phyloP scores from a whole-genome alignment of 2,113 vertebrate genomes.

The Pluvianellus socialis region DNA sequence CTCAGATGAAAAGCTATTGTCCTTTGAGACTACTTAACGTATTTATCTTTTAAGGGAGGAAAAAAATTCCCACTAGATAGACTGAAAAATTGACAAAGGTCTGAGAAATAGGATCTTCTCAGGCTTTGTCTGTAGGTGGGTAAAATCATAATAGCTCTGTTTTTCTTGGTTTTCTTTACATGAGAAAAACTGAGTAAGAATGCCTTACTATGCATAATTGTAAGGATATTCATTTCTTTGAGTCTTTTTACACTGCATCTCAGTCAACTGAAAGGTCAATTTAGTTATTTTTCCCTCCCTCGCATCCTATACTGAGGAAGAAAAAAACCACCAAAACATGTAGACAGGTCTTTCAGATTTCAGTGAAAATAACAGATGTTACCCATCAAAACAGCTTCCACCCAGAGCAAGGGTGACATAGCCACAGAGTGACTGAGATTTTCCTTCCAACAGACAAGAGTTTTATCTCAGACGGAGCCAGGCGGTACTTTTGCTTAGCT shows the following conservation, averaged over 20 bases:
- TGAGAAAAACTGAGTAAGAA: slow-evolving; percentile 70
- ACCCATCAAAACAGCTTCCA: slow-evolving; percentile 38
- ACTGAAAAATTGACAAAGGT: slow-evolving; percentile 63
- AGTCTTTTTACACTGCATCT: slow-evolving; percentile 50
- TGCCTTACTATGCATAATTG: slow-evolving; percentile 68
- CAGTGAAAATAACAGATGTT: slow-evolving; percentile 58
- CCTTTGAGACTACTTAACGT: slow-evolving; percentile 54
- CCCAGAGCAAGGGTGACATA: not conserved
- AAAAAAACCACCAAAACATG: not conserved
- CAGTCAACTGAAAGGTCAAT: slow-evolving; percentile 41
- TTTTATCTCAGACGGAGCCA: not conserved
- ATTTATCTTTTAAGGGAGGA: slow-evolving; percentile 67
- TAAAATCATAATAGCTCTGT: slow-evolving; percentile 69
- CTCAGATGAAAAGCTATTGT: slow-evolving; percentile 19
- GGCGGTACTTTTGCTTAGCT: not conserved
- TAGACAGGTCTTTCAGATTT: slow-evolving; percentile 51
- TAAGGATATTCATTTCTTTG: slow-evolving; percentile 56
- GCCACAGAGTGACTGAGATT: slow-evolving; percentile 49
- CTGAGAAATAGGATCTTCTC: slow-evolving; percentile 77
- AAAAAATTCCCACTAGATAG: slow-evolving; percentile 61
- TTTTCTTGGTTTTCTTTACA: slow-evolving; percentile 78
- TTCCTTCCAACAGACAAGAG: slow-evolving; percentile 22
- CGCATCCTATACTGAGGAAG: slow-evolving; percentile 5
- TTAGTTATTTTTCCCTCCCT: slow-evolving; percentile 59
- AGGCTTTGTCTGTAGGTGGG: slow-evolving; percentile 73